Conservation (phyloP, 2,888 invertebrate genomes). For the Sepioteuthis lessoniana region DNA sequence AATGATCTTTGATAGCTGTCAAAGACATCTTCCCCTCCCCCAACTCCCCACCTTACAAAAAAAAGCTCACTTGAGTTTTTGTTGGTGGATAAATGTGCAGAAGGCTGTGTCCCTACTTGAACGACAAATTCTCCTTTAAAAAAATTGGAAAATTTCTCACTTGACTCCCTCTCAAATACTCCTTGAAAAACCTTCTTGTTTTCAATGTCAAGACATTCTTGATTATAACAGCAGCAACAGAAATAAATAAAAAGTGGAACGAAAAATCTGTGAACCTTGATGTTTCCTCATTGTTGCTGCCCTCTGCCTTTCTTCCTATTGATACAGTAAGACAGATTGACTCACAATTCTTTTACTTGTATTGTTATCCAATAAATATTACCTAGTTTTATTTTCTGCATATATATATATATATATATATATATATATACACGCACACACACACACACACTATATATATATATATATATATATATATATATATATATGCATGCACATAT, state of each 20-base stretch:
- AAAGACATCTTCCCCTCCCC: not conserved
- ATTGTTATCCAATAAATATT: too few species aligned
- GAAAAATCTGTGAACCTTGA: not conserved
- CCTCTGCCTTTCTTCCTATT: too few species aligned
- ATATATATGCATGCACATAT: too few species aligned
- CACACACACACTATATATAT: not conserved
- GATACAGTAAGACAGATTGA: too few species aligned
- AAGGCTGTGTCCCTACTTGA: too few species aligned
- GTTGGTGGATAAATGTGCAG: not conserved
- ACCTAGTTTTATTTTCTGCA: too few species aligned
- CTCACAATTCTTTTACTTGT: too few species aligned
- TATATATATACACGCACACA: not conserved
- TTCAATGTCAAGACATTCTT: slow-evolving; percentile 20
- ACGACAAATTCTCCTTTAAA: not conserved
- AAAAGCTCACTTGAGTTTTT: not conserved
- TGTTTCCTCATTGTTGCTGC: too few species aligned
- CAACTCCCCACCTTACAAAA: not conserved
- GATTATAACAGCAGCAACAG: not conserved
- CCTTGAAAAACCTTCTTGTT: slow-evolving; percentile 33
- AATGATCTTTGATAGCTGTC: slow-evolving; percentile 33
- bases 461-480: not conserved
- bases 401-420: too few species aligned
- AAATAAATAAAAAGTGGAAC: not conserved
- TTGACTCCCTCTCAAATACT: not conserved
- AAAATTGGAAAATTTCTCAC: not conserved